phyloP scores from a whole-genome alignment of 2,888 invertebrate species.

The Stenchaetothrips biformis region DNA sequence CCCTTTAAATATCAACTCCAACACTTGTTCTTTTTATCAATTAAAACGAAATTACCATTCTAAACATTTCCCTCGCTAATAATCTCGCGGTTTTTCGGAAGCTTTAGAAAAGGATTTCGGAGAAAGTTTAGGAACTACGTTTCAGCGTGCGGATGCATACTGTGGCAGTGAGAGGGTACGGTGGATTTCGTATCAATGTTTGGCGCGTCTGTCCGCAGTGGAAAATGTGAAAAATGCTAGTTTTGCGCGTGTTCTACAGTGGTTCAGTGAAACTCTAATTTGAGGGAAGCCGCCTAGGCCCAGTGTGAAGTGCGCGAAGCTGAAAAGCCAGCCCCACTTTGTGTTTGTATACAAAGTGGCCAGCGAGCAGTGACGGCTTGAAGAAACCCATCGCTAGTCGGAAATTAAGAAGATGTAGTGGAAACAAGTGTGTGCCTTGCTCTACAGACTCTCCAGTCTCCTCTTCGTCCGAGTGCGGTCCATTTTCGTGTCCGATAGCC shows the following conservation, averaged over 20 bases:
- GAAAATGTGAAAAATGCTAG: slow-evolving; percentile 28
- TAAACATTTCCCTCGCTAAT: not conserved
- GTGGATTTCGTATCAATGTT: slow-evolving; percentile 30
- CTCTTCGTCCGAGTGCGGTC: not conserved
- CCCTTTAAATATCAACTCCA: not conserved
- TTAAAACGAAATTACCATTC: not conserved
- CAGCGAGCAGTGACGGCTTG: slow-evolving; percentile 20
- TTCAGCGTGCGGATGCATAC: slow-evolving; percentile 28
- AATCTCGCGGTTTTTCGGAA: not conserved
- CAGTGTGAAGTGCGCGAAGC: slow-evolving; percentile 3
- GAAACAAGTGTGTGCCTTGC: not conserved
- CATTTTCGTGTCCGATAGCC: no score
- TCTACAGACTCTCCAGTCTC: not conserved
- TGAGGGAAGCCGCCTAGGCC: not conserved
- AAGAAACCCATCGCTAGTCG: slow-evolving; percentile 3
- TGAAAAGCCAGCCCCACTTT: not conserved
- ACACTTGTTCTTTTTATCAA: not conserved
- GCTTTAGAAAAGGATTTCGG: not conserved
- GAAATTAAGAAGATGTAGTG: slow-evolving; percentile 26
- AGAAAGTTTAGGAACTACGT: slow-evolving; percentile 7
- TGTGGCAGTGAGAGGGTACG: slow-evolving; percentile 20
- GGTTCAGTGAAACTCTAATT: not conserved
- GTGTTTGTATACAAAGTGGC: slow-evolving; percentile 21
- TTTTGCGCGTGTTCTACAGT: slow-evolving; percentile 27
- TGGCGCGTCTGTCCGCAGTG: slow-evolving; percentile 34